Evolutionary conservation across 2,888 invertebrate genomes (phyloP), one percentile per base, ranked within the genome.

Genomic region (Cenopis cana): DNA sequence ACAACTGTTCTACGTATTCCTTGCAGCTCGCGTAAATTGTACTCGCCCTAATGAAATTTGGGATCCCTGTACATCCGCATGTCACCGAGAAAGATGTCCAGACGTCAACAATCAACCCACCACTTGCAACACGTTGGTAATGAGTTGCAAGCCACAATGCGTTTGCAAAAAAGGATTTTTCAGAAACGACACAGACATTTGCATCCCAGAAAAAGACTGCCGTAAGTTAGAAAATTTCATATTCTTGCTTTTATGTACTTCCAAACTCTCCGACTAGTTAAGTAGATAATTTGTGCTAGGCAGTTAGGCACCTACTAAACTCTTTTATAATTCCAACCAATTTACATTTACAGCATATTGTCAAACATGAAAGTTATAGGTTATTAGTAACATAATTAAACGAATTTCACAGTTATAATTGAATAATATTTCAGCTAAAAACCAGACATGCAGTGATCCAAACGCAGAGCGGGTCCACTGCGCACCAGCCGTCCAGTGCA

Each of bases 121-220:
- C 0, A 68, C 72, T 0, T 86, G 87, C 74, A 80, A 86, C 64
- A 79, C 83, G 2, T 69, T 83, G 0, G 50, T 83, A 0, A 68
- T 79, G 17, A 82, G 84, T 52, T 87, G 87, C 74, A 72, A 83
- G 9, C 87, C 87, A 24, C 73, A 61, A 54, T 86, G 87, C 64
- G 73, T 80, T 3, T 87, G 87, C 56, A 73, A 72, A 54, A 75
- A 85, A 54, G 64, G 74, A n/a, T 67, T 76, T 68, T 85, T 78
- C 14, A 84, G 87, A 68, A 79, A 85, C 68, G 72, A 69, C 0
- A 60, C 56, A 0, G 82, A 75, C 14, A 69, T 78, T 14, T 86
- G 86, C 57, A 76, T 86, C 6, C 76, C 79, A 2, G 73, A 76
- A 10, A 33, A 71, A 0, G 72, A 82, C 18, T 86, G 86, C 69